Evolutionary conservation across 1,140 invertebrate genomes (phyloP).

Genomic region (honey bee (Apis mellifera)): Amel_HAv3.1 CM009931.2:5716501-5717000

Average conservation of each 20-base stretch:
- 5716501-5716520: no score
- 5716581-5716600: neutral
- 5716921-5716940: no score
- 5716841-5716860: no score
- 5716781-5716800: no score
- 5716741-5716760: no score
- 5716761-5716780: no score
- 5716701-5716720: neutral
- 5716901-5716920: no score
- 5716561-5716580: neutral
- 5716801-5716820: no score
- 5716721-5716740: neutral
- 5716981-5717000: slow-evolving; percentile 16
- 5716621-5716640: neutral
- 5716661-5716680: neutral
- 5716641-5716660: neutral
- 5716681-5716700: no score
- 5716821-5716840: no score
- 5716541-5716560: neutral
- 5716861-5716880: no score
- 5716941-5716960: neutral
- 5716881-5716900: no score
- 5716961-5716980: neutral
- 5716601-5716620: neutral
- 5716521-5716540: neutral